Base-by-base conservation (phyloP, 2,113 vertebrate species). In the Halcyon malimbica region DNA sequence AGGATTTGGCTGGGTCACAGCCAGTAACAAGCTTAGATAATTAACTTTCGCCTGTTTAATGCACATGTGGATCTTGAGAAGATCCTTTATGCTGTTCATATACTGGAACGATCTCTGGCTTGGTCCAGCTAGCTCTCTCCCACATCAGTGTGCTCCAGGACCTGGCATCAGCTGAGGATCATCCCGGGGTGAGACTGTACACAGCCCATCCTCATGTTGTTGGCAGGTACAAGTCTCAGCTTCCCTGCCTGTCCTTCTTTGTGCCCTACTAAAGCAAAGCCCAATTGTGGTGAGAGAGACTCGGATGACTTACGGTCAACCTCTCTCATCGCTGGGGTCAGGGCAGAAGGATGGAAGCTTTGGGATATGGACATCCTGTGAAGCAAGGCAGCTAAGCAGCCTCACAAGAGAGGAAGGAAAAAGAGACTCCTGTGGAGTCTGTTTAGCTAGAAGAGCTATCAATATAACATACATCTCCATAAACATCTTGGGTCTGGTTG, bases 281-380 rank as follows among this genome's bases (percentile, higher is more conserved):
- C 39, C 70, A 53, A 37, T 2, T 62, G 14, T 4, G 31, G 50
- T 4, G 16, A 87, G 48, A 59, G 50, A 60, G 18, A 57, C 26
- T 53, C 4, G 2, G 54, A 16, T 0, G 1, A 51, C 4, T 5
- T 31, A 37, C 0, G 1, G 17, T 24, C 63, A 59, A 18, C 74
- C 31, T 60, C 86, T 37, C 15, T 74, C 42, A 42, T 25, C 56
- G 25, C 14, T 42, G 42, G 42, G 15, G 14, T n/a, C 50, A 57
- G 46, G 53, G 35, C n/a, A 73, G 57, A 62, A 64, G 39, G n/a
- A 2, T 87, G 39, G 24, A 67, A 80, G 77, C 20, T 60, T 19
- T 78, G 64, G 78, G 84, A 68, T 57, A 62, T 0, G 6, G 21
- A 44, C 51, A 15, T 37, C 53, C 18, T 21, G 16, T 59, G 83